Conservation (phyloP, 2,888 invertebrate species). For the Leptopilina syphax region DNA sequence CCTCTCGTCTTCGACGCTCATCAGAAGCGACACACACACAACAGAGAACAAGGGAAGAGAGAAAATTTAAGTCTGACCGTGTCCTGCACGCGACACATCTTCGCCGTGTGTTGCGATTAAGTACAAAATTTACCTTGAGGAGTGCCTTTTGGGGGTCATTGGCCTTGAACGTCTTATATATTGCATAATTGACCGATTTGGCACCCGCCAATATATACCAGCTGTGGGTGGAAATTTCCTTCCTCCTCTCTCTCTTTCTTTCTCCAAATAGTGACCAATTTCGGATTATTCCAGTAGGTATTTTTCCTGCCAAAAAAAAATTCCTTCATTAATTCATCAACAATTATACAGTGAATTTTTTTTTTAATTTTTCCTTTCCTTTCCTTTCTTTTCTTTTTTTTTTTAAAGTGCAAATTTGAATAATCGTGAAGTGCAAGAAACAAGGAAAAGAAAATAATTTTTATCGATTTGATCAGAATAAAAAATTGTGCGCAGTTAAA, state of each 20-base stretch:
- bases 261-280: too few relatives aligned
- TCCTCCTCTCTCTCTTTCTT: neutral
- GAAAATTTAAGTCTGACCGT: constrained; percentile 29
- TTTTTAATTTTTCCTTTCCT: neutral
- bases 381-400: neutral
- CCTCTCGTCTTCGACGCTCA: constrained; percentile 32
- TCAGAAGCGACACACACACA: constrained; percentile 1
- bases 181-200: constrained; percentile 31
- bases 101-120: constrained; percentile 9
- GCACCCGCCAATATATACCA: constrained; percentile 1
- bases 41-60: constrained; percentile 1
- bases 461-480: neutral
- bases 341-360: neutral
- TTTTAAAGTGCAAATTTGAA: neutral
- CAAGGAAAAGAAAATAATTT: neutral
- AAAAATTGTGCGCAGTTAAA: neutral
- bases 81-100: constrained; percentile 33
- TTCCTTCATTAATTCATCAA: neutral
- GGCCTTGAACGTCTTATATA: constrained; percentile 29
- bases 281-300: constrained; percentile 13
- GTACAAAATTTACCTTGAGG: constrained; percentile 27
- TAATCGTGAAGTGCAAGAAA: too few relatives aligned
- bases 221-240: constrained; percentile 8
- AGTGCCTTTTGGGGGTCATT: constrained; percentile 29
- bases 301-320: neutral